These are phyloP conservation scores for Chaenodraco wilsoni DNA, from an alignment of 2,797 vertebrate genomes.

Conservation along the genomic window DNA sequence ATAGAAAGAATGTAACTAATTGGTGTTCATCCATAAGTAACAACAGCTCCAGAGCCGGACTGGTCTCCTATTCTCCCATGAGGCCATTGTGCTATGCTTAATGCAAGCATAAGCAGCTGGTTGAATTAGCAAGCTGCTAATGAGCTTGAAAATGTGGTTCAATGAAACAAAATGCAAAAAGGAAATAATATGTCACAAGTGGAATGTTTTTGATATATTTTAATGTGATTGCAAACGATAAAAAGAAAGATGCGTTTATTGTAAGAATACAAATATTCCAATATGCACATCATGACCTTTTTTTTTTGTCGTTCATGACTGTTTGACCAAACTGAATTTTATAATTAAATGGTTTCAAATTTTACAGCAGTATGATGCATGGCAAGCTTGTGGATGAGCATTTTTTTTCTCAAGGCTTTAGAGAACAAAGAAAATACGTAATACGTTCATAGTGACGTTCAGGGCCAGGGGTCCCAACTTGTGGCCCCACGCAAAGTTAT, in stretches of 20 bases:
- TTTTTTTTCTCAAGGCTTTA: constrained; percentile 23
- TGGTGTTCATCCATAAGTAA: constrained; percentile 54
- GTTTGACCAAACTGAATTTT: background rate
- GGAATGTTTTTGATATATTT: constrained; percentile 28
- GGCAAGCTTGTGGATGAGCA: constrained; percentile 3
- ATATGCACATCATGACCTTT: background rate
- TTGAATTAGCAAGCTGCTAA: constrained; percentile 57
- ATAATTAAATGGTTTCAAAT: background rate
- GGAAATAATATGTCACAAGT: constrained; percentile 22
- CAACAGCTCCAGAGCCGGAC: constrained; percentile 37
- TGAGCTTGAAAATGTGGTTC: constrained; percentile 58
- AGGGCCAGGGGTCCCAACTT: too few species aligned
- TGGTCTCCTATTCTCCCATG: constrained; percentile 55
- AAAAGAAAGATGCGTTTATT: background rate
- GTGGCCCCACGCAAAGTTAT: too few species aligned
- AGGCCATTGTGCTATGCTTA: constrained; percentile 49
- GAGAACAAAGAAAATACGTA: constrained; percentile 20
- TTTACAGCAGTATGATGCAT: constrained; percentile 11
- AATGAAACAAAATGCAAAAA: constrained; percentile 56
- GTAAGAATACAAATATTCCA: background rate
- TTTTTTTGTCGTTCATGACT: background rate
- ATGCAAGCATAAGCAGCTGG: constrained; percentile 60
- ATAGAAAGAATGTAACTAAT: constrained; percentile 40
- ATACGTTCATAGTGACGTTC: constrained; percentile 39
- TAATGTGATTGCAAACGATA: constrained; percentile 27